A percentile compares a stretch with the other conserved stretches of the same genome.
These are phyloP conservation scores for Rachycentron canadum DNA, from an alignment of 2,797 vertebrate genomes.

Conservation along the genomic window DNA sequence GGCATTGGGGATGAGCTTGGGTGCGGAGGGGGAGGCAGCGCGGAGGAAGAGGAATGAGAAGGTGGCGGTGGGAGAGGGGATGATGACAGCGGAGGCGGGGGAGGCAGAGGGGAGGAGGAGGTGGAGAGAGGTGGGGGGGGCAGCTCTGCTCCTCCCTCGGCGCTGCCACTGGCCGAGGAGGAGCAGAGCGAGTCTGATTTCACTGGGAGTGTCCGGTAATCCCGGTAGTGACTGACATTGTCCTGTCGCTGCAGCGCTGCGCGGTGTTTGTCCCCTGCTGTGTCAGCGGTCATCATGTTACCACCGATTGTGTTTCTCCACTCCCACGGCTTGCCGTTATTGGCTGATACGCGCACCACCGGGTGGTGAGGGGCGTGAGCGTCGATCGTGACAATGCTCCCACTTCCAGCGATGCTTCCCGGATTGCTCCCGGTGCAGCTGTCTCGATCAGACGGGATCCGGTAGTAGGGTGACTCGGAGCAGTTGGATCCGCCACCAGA, in stretches of 20 bases:
- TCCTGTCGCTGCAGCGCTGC: slow-evolving; percentile 81
- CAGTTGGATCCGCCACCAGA: slow-evolving; percentile 91
- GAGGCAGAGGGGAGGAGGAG: slow-evolving; percentile 74
- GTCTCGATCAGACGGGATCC: slow-evolving; percentile 93
- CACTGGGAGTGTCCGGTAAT: slow-evolving; percentile 82
- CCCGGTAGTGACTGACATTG: slow-evolving; percentile 86
- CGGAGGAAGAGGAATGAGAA: slow-evolving; percentile 59
- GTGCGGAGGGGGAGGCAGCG: slow-evolving; percentile 62
- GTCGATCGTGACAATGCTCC: slow-evolving; percentile 94
- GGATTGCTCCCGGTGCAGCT: slow-evolving; percentile 91
- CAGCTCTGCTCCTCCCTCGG: slow-evolving; percentile 83
- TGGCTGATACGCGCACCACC: slow-evolving; percentile 91
- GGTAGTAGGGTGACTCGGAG: slow-evolving; percentile 94
- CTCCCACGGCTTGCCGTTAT: slow-evolving; percentile 88
- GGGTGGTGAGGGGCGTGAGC: slow-evolving; percentile 96
- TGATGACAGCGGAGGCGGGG: slow-evolving; percentile 57
- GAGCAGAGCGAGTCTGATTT: slow-evolving; percentile 88
- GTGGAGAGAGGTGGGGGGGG: slow-evolving; percentile 76
- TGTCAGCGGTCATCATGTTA: slow-evolving; percentile 74
- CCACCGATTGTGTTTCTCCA: slow-evolving; percentile 91
- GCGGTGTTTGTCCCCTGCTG: slow-evolving; percentile 85
- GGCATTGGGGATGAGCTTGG: slow-evolving; percentile 45
- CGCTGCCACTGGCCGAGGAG: slow-evolving; percentile 83
- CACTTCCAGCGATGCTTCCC: slow-evolving; percentile 89
- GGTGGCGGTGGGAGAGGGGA: slow-evolving; percentile 68